A percentile compares a stretch with the other conserved stretches of the same genome.
Conservation (phyloP, 2,113 vertebrate genomes). For the Pyrgilauda ruficollis region DNA sequence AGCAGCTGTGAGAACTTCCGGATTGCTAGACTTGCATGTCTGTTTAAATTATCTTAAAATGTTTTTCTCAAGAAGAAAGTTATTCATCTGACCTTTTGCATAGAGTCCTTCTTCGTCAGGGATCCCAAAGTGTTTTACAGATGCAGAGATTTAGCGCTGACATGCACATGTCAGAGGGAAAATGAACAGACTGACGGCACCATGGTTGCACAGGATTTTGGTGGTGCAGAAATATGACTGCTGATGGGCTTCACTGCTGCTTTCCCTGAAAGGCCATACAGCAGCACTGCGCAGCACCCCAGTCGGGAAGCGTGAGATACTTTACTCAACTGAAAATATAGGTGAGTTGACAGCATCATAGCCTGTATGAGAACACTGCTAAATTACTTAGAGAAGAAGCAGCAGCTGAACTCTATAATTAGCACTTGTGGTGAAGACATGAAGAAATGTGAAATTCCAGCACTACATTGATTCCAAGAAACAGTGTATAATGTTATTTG, state of each 20-base stretch:
- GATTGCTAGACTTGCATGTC: neutral
- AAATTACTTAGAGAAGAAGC: neutral
- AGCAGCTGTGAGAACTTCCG: conserved; percentile 15
- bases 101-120: neutral
- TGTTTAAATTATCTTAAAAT: neutral
- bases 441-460: conserved; percentile 12
- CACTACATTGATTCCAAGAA: neutral
- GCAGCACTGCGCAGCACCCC: neutral
- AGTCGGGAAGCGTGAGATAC: neutral
- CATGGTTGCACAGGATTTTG: neutral
- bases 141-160: neutral
- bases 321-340: conserved; percentile 19
- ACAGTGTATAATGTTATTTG: neutral
- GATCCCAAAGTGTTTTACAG: neutral
- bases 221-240: neutral
- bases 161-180: neutral
- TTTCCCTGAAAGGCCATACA: neutral
- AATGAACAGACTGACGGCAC: neutral
- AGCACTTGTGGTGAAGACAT: neutral
- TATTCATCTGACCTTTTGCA: neutral
- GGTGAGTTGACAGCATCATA: conserved; percentile 6
- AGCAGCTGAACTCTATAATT: neutral
- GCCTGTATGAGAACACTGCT: neutral
- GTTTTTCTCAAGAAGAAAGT: neutral
- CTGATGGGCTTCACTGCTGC: neutral